These are phyloP conservation scores for Dolichomitus sp. DNA, from an alignment of 2,888 invertebrate species.

Conservation along the genomic window DNA sequence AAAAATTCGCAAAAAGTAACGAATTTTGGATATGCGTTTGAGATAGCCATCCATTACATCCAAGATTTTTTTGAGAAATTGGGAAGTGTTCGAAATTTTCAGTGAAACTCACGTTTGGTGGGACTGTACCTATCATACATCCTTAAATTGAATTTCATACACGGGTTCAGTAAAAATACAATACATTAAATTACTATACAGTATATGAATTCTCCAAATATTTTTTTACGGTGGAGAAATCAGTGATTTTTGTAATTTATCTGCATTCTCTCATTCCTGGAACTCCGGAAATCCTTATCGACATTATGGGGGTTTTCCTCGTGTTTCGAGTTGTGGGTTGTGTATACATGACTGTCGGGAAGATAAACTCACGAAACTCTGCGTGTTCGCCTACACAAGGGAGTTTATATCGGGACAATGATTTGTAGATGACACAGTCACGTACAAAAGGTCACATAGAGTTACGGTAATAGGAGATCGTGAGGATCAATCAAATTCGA, in stretches of 20 bases:
- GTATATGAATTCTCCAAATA: no score
- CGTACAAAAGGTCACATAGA: slow-evolving; percentile 10
- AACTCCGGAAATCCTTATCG: slow-evolving; percentile 8
- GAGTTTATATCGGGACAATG: neutral
- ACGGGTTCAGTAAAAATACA: no score
- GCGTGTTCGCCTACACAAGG: neutral
- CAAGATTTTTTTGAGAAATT: no score
- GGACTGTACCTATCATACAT: no score
- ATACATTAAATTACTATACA: no score
- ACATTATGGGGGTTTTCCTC: neutral
- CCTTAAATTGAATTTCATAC: no score
- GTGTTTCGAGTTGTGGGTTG: neutral
- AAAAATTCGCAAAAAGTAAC: no score
- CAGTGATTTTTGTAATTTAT: neutral
- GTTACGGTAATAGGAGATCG: neutral
- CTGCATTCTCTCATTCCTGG: neutral
- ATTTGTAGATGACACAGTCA: neutral
- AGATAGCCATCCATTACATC: no score
- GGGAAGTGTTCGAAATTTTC: no score
- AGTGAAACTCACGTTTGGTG: no score
- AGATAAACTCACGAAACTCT: slow-evolving; percentile 28
- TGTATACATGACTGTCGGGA: neutral
- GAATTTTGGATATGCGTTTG: no score
- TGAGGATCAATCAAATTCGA: slow-evolving; percentile 17
- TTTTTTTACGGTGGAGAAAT: no score